Evolutionary conservation across 2,797 vertebrate genomes (phyloP).

Genomic region (Catamblyrhynchus diadema): DNA sequence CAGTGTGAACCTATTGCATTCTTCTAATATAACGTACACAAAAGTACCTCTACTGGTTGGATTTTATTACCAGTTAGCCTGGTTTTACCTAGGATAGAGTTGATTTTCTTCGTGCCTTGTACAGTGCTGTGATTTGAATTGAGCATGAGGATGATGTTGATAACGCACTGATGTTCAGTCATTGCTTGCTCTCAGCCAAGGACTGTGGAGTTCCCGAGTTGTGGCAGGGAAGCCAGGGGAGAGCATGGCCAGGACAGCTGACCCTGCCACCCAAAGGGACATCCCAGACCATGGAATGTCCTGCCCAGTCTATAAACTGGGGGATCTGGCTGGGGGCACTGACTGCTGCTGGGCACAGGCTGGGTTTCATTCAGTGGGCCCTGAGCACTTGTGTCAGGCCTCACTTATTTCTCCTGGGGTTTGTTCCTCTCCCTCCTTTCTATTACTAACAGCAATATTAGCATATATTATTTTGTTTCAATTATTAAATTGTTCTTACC

Average conservation of each 20-base stretch:
- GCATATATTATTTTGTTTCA: neutral
- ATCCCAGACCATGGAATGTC: fast-evolving
- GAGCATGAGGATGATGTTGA: neutral
- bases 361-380: fast-evolving
- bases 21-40: neutral
- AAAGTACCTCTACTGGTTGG: neutral
- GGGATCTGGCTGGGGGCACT: neutral
- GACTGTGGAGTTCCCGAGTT: neutral
- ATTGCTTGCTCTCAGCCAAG: neutral
- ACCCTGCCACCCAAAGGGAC: neutral
- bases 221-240: neutral
- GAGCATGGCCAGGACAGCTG: neutral
- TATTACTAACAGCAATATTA: fast-evolving
- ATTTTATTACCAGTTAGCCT: neutral
- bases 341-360: fast-evolving
- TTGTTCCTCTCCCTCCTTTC: neutral
- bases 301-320: fast-evolving
- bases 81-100: neutral
- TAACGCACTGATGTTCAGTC: neutral
- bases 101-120: too few relatives aligned
- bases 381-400: neutral
- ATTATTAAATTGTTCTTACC: neutral
- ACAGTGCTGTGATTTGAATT: neutral
- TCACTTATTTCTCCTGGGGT: neutral
- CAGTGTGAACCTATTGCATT: fast-evolving